These are phyloP conservation scores for Lutjanus campechanus DNA, from an alignment of 2,797 vertebrate genomes.

Conservation along the genomic window DNA sequence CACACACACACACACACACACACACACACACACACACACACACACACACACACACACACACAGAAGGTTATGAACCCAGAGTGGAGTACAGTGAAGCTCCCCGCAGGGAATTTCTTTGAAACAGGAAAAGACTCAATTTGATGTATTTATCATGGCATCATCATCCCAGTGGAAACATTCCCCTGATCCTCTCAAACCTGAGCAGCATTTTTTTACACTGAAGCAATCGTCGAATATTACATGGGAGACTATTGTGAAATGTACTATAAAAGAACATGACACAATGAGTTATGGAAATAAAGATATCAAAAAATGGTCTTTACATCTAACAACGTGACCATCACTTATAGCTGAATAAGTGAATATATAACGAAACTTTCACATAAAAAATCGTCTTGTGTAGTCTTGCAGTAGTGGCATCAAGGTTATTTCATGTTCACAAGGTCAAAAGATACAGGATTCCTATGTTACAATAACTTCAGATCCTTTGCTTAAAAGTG, in stretches of 20 bases:
- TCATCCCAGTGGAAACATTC: constrained; percentile 43
- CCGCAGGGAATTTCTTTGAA: constrained; percentile 48
- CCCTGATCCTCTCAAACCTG: constrained; percentile 36
- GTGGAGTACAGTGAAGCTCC: constrained; percentile 33
- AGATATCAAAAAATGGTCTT: constrained; percentile 8
- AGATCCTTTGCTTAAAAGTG: too few relatives aligned
- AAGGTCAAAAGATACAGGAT: not conserved
- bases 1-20: constrained; percentile 5
- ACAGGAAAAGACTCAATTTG: constrained; percentile 51
- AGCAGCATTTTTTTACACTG: constrained; percentile 7
- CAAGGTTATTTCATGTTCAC: not conserved
- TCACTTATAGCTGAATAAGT: not conserved
- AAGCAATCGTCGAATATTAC: constrained; percentile 8
- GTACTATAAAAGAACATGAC: constrained; percentile 8
- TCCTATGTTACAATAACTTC: not conserved
- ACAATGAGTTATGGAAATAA: constrained; percentile 8
- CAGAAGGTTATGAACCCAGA: constrained; percentile 28
- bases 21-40: constrained; percentile 5
- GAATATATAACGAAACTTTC: too few relatives aligned
- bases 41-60: constrained; percentile 3
- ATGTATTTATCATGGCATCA: constrained; percentile 48
- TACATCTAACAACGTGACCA: constrained; percentile 1
- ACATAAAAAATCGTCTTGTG: not conserved
- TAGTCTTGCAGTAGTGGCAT: not conserved
- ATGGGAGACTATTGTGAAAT: constrained; percentile 30